Conservation (phyloP, 2,797 vertebrate genomes). For the Chromobotia macracanthus region DNA sequence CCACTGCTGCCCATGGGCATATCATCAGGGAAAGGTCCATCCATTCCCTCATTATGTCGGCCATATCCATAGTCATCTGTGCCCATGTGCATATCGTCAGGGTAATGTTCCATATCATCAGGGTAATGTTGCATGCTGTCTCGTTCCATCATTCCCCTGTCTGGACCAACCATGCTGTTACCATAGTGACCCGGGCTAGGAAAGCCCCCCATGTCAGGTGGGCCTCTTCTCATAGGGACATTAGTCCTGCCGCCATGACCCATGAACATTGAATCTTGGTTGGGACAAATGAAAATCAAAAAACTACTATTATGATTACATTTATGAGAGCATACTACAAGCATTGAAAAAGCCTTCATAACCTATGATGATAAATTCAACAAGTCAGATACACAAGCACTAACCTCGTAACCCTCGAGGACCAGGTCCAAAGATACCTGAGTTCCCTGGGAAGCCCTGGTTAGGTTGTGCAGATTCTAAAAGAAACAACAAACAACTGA, state of each 20-base stretch:
- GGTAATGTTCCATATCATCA: conserved; percentile 57
- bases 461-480: conserved; percentile 72
- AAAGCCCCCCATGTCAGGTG: conserved; percentile 61
- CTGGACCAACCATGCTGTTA: conserved; percentile 51
- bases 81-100: conserved; percentile 53
- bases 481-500: background rate
- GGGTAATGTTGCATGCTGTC: conserved; percentile 54
- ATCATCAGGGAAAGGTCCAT: conserved; percentile 64
- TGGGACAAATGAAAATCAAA: conserved; percentile 60
- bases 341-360: too few relatives aligned
- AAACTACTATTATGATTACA: background rate
- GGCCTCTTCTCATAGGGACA: conserved; percentile 59
- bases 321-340: too few relatives aligned
- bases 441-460: conserved; percentile 46
- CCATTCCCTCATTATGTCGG: conserved; percentile 57
- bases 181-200: conserved; percentile 25
- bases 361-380: too few relatives aligned
- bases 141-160: conserved; percentile 58
- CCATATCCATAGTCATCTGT: conserved; percentile 62
- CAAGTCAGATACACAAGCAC: conserved; percentile 18
- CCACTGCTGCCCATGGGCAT: conserved; percentile 53
- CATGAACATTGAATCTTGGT: conserved; percentile 62
- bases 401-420: conserved; percentile 64
- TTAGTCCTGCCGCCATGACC: conserved; percentile 19
- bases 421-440: conserved; percentile 54